Percentiles rank a stretch among this genome's conserved stretches.
Evolutionary conservation across 2,113 vertebrate genomes (phyloP).

Genomic region (Leptobrachium leishanense): DNA sequence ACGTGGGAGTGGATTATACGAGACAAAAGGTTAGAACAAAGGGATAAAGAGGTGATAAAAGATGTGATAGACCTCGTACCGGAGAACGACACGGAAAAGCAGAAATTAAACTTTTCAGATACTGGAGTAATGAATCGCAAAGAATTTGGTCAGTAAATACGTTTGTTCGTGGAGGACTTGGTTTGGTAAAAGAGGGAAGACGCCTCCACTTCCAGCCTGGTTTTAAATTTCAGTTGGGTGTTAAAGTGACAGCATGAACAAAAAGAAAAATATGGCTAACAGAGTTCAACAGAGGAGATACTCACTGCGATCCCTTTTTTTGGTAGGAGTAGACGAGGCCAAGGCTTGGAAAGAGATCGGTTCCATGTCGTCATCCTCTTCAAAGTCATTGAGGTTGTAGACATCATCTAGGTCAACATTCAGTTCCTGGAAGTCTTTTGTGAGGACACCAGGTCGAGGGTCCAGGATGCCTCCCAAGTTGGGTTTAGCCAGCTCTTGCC

Average conservation of each 20-base stretch:
- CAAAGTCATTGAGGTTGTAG: conserved; percentile 81
- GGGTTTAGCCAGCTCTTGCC: conserved; percentile 84
- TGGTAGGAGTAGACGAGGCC: conserved; percentile 56
- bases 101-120: too few relatives aligned
- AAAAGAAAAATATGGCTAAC: too few relatives aligned
- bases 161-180: too few relatives aligned
- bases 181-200: too few relatives aligned
- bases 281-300: not conserved
- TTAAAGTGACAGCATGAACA: too few relatives aligned
- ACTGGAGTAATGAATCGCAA: too few relatives aligned
- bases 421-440: conserved; percentile 83
- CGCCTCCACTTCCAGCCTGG: too few relatives aligned
- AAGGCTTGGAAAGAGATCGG: conserved; percentile 58
- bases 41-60: not conserved
- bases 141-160: too few relatives aligned
- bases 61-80: not conserved
- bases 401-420: conserved; percentile 79
- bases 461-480: conserved; percentile 77
- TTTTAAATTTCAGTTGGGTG: too few relatives aligned
- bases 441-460: conserved; percentile 76
- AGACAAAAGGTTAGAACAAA: not conserved
- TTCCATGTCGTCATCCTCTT: conserved; percentile 83
- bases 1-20: not conserved
- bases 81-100: too few relatives aligned
- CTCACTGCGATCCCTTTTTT: conserved; percentile 67